phyloP scores from a whole-genome alignment of 2,113 vertebrate species.

The Corynorhinus townsendii region DNA sequence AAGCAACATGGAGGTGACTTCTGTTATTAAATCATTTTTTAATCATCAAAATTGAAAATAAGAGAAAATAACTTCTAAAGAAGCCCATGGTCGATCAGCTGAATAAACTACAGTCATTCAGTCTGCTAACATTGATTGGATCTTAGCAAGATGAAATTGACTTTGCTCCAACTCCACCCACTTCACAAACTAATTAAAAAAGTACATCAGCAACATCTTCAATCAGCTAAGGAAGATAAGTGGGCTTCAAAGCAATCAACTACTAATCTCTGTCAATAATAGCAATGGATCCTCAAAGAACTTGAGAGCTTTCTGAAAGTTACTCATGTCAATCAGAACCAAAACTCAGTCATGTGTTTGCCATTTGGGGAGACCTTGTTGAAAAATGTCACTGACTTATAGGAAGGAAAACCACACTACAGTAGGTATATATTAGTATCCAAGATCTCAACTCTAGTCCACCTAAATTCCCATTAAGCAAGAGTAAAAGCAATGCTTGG shows the following conservation, averaged over 20 bases:
- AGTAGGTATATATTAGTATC: not conserved
- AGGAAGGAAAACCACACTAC: not conserved
- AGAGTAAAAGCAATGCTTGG: not conserved
- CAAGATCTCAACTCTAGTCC: not conserved
- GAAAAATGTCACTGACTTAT: not conserved
- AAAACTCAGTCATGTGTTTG: not conserved
- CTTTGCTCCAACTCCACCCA: constrained; percentile 77
- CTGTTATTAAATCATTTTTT: constrained; percentile 72
- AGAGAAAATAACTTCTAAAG: constrained; percentile 72
- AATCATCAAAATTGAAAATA: constrained; percentile 74
- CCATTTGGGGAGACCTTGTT: not conserved
- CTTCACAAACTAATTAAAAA: constrained; percentile 79
- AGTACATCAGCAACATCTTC: constrained; percentile 70
- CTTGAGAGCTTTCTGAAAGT: constrained; percentile 36
- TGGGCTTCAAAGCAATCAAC: constrained; percentile 66
- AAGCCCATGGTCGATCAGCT: constrained; percentile 76
- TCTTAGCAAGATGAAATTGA: constrained; percentile 74
- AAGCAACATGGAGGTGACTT: constrained; percentile 63
- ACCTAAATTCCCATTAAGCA: not conserved
- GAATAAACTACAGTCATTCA: constrained; percentile 77
- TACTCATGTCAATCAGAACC: constrained; percentile 20
- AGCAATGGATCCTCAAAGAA: constrained; percentile 41
- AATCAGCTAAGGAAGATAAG: constrained; percentile 74
- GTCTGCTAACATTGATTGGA: constrained; percentile 75
- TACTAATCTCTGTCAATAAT: constrained; percentile 48